phyloP scores from a whole-genome alignment of 2,888 invertebrate species.

The Tridacna crocea region DNA sequence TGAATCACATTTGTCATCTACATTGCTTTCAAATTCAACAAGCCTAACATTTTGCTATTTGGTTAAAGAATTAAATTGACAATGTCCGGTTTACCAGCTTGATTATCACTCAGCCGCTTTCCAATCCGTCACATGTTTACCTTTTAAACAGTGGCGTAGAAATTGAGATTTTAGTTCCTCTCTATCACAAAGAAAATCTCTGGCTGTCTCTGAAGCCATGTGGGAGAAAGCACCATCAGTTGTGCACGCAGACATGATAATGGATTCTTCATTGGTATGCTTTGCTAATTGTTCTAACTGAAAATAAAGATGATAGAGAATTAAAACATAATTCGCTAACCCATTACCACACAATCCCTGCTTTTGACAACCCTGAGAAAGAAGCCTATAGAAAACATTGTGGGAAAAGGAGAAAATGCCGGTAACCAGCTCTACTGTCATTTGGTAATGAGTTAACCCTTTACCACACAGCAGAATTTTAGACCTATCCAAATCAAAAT shows the following conservation, averaged over 20 bases:
- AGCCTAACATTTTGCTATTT: too few relatives aligned
- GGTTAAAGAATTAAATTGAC: background rate
- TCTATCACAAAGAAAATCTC: constrained; percentile 8
- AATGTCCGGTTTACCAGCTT: too few relatives aligned
- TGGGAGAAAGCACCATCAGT: constrained; percentile 4
- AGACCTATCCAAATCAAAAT: too few relatives aligned
- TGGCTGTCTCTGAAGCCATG: constrained; percentile 2
- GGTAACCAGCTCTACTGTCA: too few relatives aligned
- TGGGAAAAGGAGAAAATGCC: too few relatives aligned
- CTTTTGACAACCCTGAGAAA: too few relatives aligned
- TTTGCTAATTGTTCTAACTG: constrained; percentile 9
- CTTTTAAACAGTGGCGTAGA: constrained; percentile 15
- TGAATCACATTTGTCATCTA: too few relatives aligned
- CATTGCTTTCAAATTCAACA: too few relatives aligned
- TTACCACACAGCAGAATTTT: too few relatives aligned
- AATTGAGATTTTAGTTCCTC: constrained; percentile 22
- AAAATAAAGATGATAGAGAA: background rate
- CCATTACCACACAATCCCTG: background rate
- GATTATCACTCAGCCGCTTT: too few relatives aligned
- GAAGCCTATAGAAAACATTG: too few relatives aligned
- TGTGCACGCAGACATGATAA: constrained; percentile 5
- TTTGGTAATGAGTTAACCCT: too few relatives aligned
- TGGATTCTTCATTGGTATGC: constrained; percentile 14
- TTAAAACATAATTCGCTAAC: background rate
- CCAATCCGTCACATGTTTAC: background rate